Evolutionary conservation across 2,888 invertebrate genomes (phyloP).

Genomic region (Notodonta ziczac): DNA sequence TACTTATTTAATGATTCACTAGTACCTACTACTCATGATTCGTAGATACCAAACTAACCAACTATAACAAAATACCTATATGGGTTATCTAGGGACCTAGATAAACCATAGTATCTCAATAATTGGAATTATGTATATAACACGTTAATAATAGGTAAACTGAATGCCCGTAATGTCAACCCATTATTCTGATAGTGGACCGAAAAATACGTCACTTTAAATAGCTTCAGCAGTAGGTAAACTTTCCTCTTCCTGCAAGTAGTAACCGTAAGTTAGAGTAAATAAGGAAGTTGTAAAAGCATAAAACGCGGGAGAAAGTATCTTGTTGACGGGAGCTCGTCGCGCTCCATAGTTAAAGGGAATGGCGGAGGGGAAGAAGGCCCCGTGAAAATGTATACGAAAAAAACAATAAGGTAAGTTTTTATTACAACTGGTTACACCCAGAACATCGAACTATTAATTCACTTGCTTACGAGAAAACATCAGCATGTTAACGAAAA

Average conservation of each 20-base stretch:
- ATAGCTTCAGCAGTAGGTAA: constrained; percentile 8
- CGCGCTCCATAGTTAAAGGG: constrained; percentile 7
- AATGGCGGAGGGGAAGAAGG: constrained; percentile 11
- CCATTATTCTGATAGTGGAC: constrained; percentile 4
- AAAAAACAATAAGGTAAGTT: neutral
- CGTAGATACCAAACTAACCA: too few species aligned
- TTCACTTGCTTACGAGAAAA: too few species aligned
- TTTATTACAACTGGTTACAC: too few species aligned
- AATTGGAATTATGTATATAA: too few species aligned
- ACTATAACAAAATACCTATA: too few species aligned
- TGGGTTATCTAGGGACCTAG: too few species aligned
- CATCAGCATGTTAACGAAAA: too few species aligned
- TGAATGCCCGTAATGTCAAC: neutral
- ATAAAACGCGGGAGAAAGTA: constrained; percentile 20
- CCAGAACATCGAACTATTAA: too few species aligned
- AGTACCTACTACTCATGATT: too few species aligned
- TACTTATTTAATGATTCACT: too few species aligned
- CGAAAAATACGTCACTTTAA: constrained; percentile 13
- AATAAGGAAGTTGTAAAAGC: constrained; percentile 22
- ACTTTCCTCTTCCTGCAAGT: constrained; percentile 20
- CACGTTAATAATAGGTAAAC: too few species aligned
- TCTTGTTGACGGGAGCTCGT: constrained; percentile 17
- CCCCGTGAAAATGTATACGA: neutral
- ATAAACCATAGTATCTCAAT: too few species aligned
- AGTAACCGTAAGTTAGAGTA: constrained; percentile 20